Evolutionary conservation across 2,797 vertebrate species (phyloP), one percentile per base, ranked within the genome.

Genomic region (Fistularia commersonii): DNA sequence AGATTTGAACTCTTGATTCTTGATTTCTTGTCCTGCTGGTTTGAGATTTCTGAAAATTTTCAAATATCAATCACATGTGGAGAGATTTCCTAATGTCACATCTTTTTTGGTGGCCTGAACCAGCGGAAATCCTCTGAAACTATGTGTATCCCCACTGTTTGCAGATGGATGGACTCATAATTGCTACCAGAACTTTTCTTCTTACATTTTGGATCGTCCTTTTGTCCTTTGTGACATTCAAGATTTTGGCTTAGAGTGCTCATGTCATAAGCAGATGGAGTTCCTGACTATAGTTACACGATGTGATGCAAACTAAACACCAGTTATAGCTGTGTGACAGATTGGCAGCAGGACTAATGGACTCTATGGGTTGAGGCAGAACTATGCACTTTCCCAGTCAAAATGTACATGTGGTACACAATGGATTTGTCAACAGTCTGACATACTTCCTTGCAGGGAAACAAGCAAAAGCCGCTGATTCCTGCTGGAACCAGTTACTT

Each of bases 401-500:
- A 42, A 49, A 43, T 32, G 38, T 50, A 37, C 34, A 51, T 15
- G 40, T 42, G 12, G 35, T 9, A 36, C 15, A 9, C 8, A 12
- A 5, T 12, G 8, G 3, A 8, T 6, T 12, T 14, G 41, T 14
- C 41, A 42, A 6, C 41, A 42, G 41, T 11, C 39, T 41, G 8
- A 6, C 39, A 1, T 11, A 41, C 35, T 36, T 36, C 35, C 35
- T 36, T 2, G 35, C 35, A 14, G 51, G 13, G 8, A 41, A 12
- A 41, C 11, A 41, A 41, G 8, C 11, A 57, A 40, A 51, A 61
- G 39, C 37, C 12, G 3, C 51, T 11, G 58, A 61, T 57, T 71
- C 53, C 45, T 66, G 66, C 62, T 80, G 73, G 72, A 79, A 74
- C 50, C 54, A 14, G 42, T 64, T 65, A 56, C 51, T 66, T 32